These are phyloP conservation scores for Anarhynchus alexandrinus DNA, from an alignment of 2,113 vertebrate genomes.

Conservation along the genomic window DNA sequence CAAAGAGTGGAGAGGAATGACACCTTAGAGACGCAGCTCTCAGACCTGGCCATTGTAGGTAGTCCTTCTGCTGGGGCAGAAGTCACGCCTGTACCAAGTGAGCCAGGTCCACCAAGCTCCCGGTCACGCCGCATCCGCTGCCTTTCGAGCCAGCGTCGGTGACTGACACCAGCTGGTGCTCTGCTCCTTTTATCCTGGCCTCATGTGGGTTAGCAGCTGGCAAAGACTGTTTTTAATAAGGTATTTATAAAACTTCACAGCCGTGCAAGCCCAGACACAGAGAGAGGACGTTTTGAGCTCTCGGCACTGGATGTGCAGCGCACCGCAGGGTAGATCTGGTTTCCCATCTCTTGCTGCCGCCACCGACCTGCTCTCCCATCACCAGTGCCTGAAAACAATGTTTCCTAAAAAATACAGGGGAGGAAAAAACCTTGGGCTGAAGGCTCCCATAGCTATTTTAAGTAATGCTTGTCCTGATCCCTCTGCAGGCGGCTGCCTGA, in stretches of 20 bases:
- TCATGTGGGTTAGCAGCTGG: conserved; percentile 10
- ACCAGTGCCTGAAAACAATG: background rate
- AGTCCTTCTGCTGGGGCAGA: background rate
- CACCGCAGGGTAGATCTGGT: background rate
- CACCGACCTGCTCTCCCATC: background rate
- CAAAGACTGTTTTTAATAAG: conserved; percentile 16
- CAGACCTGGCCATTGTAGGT: background rate
- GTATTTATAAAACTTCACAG: conserved; percentile 49
- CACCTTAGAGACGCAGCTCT: background rate
- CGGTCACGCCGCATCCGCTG: rapidly evolving
- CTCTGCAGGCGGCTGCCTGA: background rate
- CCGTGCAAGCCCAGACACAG: background rate
- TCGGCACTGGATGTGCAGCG: background rate
- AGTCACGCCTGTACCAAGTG: rapidly evolving
- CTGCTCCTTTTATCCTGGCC: conserved; percentile 29
- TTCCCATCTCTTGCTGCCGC: background rate
- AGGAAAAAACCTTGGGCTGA: background rate
- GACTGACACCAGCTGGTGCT: conserved; percentile 58
- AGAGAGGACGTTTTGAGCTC: background rate
- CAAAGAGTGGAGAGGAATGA: background rate
- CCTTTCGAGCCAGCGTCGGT: rapidly evolving
- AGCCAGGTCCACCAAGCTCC: background rate
- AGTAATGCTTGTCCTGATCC: background rate
- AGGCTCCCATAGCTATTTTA: background rate
- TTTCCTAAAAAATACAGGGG: background rate